Percentiles rank a stretch among this genome's conserved stretches.
These are phyloP conservation scores for Eonycteris spelaea DNA, from an alignment of 2,113 vertebrate species.

Conservation along the genomic window DNA sequence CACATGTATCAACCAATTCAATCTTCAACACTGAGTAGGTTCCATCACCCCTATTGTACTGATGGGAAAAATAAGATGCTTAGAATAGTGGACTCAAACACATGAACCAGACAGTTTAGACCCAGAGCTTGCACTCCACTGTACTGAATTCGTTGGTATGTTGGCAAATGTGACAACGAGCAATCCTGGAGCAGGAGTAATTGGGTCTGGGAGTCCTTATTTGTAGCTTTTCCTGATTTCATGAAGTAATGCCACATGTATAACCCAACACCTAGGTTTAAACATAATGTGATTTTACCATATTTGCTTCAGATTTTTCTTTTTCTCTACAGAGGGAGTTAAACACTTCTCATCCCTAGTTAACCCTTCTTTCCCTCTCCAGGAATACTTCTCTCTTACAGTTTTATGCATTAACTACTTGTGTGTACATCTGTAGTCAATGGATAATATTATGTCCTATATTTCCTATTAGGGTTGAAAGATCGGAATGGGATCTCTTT, in stretches of 20 bases:
- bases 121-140: background rate
- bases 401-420: background rate
- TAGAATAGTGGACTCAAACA: background rate
- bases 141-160: background rate
- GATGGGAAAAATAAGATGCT: background rate
- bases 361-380: background rate
- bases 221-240: background rate
- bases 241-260: background rate
- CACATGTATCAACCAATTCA: background rate
- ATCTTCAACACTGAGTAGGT: background rate
- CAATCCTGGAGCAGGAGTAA: background rate
- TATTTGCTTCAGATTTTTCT: background rate
- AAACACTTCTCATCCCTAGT: background rate
- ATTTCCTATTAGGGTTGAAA: background rate
- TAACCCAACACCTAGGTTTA: background rate
- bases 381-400: no score
- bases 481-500: background rate
- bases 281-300: background rate
- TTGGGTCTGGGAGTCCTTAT: background rate
- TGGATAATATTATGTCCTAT: background rate
- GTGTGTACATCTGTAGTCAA: background rate
- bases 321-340: background rate
- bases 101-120: background rate
- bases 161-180: background rate
- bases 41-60: background rate